phyloP scores from a whole-genome alignment of 2,113 vertebrate genomes.

The Oenanthe melanoleuca region DNA sequence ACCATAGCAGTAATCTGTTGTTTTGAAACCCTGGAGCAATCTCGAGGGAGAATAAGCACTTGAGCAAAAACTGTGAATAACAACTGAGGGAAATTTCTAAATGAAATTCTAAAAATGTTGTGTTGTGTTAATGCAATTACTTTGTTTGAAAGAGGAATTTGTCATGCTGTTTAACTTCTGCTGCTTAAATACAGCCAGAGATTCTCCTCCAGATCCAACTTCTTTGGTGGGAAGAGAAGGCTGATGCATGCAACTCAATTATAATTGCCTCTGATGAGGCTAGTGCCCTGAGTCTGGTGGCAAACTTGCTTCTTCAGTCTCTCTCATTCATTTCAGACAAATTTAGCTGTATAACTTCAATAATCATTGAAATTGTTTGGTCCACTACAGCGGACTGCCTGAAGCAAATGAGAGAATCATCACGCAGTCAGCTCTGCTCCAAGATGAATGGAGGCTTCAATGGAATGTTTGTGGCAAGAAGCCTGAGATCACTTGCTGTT shows the following conservation, averaged over 20 bases:
- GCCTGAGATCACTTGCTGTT: neutral
- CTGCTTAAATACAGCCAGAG: neutral
- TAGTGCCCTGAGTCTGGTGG: neutral
- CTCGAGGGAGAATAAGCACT: constrained; percentile 6
- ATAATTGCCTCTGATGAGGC: neutral
- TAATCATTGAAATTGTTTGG: neutral
- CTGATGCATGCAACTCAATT: neutral
- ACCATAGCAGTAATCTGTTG: constrained; percentile 21
- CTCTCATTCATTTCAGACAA: neutral
- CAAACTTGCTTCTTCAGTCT: neutral
- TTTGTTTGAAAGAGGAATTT: constrained; percentile 18
- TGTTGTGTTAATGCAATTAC: constrained; percentile 38
- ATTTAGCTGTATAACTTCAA: neutral
- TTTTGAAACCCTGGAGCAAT: constrained; percentile 36
- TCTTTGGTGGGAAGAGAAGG: neutral
- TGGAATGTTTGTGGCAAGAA: neutral
- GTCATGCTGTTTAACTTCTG: constrained; percentile 11
- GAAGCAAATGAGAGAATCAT: neutral
- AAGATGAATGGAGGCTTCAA: neutral
- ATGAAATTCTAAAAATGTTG: constrained; percentile 1
- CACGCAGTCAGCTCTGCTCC: neutral
- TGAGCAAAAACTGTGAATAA: constrained; percentile 10
- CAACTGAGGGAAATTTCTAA: neutral
- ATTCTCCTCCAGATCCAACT: neutral
- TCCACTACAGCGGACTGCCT: neutral